These are phyloP conservation scores for Nerophis lumbriciformis DNA, from an alignment of 2,113 vertebrate species.

Conservation along the genomic window DNA sequence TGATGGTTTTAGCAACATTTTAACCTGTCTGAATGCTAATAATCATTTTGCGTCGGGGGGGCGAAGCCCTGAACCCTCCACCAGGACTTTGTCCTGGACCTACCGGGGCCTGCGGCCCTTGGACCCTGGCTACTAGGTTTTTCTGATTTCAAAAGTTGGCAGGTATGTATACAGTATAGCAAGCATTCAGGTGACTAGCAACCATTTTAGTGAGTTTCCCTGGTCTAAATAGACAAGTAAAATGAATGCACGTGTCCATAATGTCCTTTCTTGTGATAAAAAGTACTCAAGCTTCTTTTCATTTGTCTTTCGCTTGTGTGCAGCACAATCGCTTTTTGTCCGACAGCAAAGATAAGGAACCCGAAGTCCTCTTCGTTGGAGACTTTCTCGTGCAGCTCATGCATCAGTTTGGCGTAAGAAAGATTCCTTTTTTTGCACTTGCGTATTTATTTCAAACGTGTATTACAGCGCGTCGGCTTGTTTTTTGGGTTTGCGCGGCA, in stretches of 20 bases:
- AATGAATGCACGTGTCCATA: background rate
- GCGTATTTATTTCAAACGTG: background rate
- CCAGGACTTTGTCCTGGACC: too few species aligned
- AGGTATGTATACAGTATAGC: too few species aligned
- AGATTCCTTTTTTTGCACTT: background rate
- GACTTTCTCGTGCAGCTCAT: slow-evolving; percentile 84
- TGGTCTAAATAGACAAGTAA: too few species aligned
- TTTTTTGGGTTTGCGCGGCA: slow-evolving; percentile 44
- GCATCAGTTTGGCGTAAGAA: slow-evolving; percentile 83
- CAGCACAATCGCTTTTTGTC: slow-evolving; percentile 85
- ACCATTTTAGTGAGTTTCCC: too few species aligned
- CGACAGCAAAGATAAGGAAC: slow-evolving; percentile 86
- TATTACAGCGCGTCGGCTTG: background rate
- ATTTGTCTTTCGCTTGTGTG: slow-evolving; percentile 2
- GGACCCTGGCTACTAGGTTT: too few species aligned
- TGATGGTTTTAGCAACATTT: too few species aligned
- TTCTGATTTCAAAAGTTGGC: too few species aligned
- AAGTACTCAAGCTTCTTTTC: background rate
- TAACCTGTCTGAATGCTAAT: too few species aligned
- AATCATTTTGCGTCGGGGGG: too few species aligned
- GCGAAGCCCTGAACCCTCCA: too few species aligned
- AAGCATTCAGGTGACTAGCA: too few species aligned
- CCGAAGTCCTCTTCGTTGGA: slow-evolving; percentile 83
- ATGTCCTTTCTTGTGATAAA: background rate
- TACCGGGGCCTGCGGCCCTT: too few species aligned